Base-by-base conservation (phyloP, 2,797 vertebrate genomes). In the Acipenser oxyrinchus region DNA sequence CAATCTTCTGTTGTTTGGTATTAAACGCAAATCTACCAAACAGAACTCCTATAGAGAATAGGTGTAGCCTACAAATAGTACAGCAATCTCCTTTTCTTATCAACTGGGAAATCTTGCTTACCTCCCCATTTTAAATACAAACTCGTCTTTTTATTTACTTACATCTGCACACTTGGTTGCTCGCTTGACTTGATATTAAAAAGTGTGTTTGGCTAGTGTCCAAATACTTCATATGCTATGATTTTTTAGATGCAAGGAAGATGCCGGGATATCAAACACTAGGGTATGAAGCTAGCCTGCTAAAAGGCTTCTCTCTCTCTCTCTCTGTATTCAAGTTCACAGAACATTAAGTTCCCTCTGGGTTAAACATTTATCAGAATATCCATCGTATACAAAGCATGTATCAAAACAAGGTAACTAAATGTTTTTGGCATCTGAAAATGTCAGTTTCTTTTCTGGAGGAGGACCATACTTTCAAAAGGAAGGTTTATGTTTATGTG, bases 161-260 rank as follows among this genome's bases (percentile, higher is more conserved):
- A 76, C 84, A 86, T 88, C 84, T 84, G 80, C 81, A 84, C 84
- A 84, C 88, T 86, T 79, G 82, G 81, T 78, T 84, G 78, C 79
- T 75, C 84, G 89, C 86, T 84, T 87, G 80, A 85, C 76, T 88
- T 86, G 77, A 84, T 81, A 76, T 80, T 82, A 87, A 87, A 37
- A 37, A 87, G 86, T 89, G 76, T 59, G 71, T 79, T 82, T 86
- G 84, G 79, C 81, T 73, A 64, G 68, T 48, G 71, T 78, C 83
- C 70, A 82, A 83, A 80, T 80, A 80, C 81, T 87, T 88, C 82
- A 82, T 83, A 83, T 74, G 75, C 79, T 75, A 76, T 75, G 68
- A 75, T 72, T 15, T 51, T 59, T 61, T 51, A 70, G 61, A 60
- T n/a, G 49, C 62, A 51, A 51, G 63, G 11, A 63, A 71, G 49